Evolutionary conservation across 2,888 invertebrate species (phyloP).

Genomic region (Stenolophus ochropezus): DNA sequence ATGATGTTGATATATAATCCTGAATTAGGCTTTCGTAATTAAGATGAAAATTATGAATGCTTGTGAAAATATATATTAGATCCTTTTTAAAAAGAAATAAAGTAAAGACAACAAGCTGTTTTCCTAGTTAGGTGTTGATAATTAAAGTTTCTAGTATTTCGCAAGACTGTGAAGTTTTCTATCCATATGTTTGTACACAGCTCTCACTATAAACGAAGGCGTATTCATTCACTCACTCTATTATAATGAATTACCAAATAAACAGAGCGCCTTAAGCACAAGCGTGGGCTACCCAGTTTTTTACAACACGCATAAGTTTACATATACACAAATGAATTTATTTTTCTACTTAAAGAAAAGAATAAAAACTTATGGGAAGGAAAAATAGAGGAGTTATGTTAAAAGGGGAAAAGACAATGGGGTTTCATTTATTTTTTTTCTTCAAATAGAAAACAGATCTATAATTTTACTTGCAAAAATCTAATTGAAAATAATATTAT

Average conservation of each 20-base stretch:
- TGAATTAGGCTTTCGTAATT: no score
- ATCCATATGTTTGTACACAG: background rate
- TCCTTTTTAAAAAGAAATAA: background rate
- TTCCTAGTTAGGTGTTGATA: background rate
- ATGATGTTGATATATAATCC: no score
- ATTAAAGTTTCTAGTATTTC: constrained; percentile 11
- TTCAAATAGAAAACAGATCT: background rate
- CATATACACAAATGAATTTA: constrained; percentile 6
- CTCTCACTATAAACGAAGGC: background rate
- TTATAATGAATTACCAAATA: constrained; percentile 50
- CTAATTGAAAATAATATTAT: no score
- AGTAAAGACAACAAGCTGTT: background rate
- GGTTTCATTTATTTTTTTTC: background rate
- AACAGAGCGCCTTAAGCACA: background rate
- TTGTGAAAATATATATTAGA: background rate
- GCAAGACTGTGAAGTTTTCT: background rate
- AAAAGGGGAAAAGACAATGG: background rate
- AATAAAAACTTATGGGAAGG: background rate
- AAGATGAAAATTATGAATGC: no score
- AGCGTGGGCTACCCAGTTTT: constrained; percentile 25
- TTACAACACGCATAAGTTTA: constrained; percentile 4
- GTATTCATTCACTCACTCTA: constrained; percentile 42
- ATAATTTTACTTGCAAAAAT: no score
- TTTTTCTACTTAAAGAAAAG: constrained; percentile 8
- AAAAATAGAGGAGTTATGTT: background rate